A percentile compares a stretch with the other conserved stretches of the same genome.
Conservation (phyloP, 23 tunicate genomes). For the Trididemnum nubilum region DNA sequence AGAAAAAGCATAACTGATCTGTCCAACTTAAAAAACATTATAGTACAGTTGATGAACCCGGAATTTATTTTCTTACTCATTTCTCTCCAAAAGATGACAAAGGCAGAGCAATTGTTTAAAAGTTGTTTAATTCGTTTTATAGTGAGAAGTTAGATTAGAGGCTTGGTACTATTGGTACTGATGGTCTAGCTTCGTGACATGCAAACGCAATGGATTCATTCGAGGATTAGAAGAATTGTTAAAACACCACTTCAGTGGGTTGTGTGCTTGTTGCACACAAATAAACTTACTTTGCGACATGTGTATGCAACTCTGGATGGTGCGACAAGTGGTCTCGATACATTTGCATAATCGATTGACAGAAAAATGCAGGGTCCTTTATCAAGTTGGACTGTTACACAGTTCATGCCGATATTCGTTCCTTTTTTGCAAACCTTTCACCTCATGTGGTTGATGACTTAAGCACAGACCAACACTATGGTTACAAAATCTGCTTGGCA, state of each 20-base stretch:
- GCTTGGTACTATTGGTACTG: conserved; percentile 8
- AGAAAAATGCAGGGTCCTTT: conserved; percentile 12
- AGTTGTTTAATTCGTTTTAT: neutral
- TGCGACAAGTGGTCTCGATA: conserved; percentile 22
- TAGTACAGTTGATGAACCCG: conserved; percentile 20
- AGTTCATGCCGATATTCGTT: neutral
- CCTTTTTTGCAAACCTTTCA: conserved; percentile 1
- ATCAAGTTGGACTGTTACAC: conserved; percentile 25
- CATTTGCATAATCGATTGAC: conserved; percentile 19
- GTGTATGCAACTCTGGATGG: conserved; percentile 29
- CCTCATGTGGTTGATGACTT: too few relatives aligned
- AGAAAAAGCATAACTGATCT: conserved; percentile 13
- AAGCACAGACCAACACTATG: too few relatives aligned
- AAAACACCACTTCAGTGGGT: conserved; percentile 38
- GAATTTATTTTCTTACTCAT: conserved; percentile 22
- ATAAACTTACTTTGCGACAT: conserved; percentile 32
- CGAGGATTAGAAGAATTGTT: conserved; percentile 7
- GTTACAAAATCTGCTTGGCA: conserved; percentile 19
- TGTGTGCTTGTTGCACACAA: conserved; percentile 12
- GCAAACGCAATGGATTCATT: conserved; percentile 28
- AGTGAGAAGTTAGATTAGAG: neutral
- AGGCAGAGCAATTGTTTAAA: conserved; percentile 25
- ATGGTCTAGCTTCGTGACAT: conserved; percentile 28
- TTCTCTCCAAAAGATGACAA: conserved; percentile 33
- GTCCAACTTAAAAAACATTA: conserved; percentile 19